A percentile compares a stretch with the other conserved stretches of the same genome.
These are phyloP conservation scores for Typhlichthys subterraneus DNA, from an alignment of 2,797 vertebrate species.

Conservation along the genomic window DNA sequence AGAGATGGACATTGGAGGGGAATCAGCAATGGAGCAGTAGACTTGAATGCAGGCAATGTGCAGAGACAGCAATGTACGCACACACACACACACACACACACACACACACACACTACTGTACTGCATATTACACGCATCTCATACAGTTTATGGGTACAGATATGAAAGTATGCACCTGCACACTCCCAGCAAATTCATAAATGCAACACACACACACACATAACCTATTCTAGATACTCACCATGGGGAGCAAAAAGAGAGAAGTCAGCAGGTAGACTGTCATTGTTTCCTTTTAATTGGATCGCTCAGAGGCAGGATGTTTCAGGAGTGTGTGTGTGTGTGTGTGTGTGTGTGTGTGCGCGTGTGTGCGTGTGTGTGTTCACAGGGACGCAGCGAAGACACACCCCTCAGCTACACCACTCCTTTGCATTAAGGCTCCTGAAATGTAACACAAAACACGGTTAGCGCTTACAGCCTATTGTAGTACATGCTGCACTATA, in stretches of 20 bases:
- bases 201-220: constrained; percentile 10
- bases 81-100: not conserved
- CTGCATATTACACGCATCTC: no score
- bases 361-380: constrained; percentile 13
- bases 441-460: constrained; percentile 48
- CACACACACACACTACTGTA: constrained; percentile 1
- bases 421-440: constrained; percentile 56
- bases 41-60: not conserved
- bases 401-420: constrained; percentile 37
- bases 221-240: constrained; percentile 46
- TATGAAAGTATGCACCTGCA: no score
- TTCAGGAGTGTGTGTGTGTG: constrained; percentile 4
- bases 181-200: no score
- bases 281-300: constrained; percentile 55
- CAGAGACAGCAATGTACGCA: constrained; percentile 11
- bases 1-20: not conserved
- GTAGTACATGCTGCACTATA: no score
- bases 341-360: not conserved
- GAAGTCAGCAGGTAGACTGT: constrained; percentile 66
- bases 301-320: constrained; percentile 28
- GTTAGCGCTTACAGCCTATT: not conserved
- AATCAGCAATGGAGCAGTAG: not conserved
- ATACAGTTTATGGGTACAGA: no score
- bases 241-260: constrained; percentile 69
- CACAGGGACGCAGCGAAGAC: constrained; percentile 47